Evolutionary conservation across 2,888 invertebrate species (phyloP), one percentile per base, ranked within the genome.

Genomic region (Pseudococcus jackbeardsleyi): DNA sequence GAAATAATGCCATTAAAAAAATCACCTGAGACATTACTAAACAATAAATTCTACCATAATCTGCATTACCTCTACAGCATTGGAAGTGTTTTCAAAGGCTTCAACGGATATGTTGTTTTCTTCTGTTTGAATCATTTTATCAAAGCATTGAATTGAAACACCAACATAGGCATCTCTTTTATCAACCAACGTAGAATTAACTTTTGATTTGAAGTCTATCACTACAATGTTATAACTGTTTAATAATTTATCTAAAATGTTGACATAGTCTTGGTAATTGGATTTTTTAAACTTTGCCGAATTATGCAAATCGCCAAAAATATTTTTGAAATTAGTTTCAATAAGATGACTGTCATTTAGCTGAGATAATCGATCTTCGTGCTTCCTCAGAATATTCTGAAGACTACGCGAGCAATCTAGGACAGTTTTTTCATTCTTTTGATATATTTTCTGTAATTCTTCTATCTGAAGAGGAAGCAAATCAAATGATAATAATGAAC

Each of bases 391-490:
- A 0, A 79, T 48, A 33, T 79, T 50, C 22, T 79, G 87, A 54
- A 87, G 77, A 54, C 48, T 87, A 9, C 87, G 87, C 9, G 77
- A 50, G 15, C 77, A 48, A 48, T 87, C 87, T 22, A 46, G n/a
- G 15, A 48, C 26, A 1, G 48, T 48, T 50, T 87, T 87, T 87
- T 87, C 87, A 79, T 87, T 87, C 48, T 79, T 87, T 33, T 87
- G 87, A 48, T 72, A 88, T 48, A 88, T 88, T 72, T 68, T 85
- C 33, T 88, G 88, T 19, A 88, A 22, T 72, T 88, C 85, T 72
- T 85, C 88, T 9, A 88, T 68, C 88, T 88, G 33, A 17, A 33
- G 48, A 33, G 26, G 33, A 26, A 72, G 15, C 26, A 12, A 72
- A 26, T 19, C n/a, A 22, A 68, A 22, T 15, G n/a, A 72, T 33